phyloP scores from a whole-genome alignment of 2,113 vertebrate genomes.

The Syrrhaptes paradoxus region DNA sequence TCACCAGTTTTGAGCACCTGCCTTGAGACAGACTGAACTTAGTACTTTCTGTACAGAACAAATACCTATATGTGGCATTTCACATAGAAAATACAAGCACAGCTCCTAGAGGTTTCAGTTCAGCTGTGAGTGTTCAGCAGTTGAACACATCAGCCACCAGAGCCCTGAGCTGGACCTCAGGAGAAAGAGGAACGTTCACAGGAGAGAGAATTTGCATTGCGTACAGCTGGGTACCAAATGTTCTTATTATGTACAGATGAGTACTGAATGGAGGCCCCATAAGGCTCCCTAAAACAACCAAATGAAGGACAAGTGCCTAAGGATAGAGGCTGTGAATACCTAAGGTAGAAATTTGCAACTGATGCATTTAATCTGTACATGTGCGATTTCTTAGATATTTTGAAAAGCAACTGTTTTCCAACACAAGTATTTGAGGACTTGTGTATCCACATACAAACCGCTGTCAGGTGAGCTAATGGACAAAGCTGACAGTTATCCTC shows the following conservation, averaged over 20 bases:
- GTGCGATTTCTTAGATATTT: neutral
- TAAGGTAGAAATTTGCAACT: neutral
- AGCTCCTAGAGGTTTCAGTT: neutral
- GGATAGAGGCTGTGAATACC: neutral
- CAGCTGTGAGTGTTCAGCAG: neutral
- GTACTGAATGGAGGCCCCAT: neutral
- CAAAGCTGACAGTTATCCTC: neutral
- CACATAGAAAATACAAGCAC: neutral
- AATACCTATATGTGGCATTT: accelerated
- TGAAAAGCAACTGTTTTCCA: neutral
- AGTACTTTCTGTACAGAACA: neutral
- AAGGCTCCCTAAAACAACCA: neutral
- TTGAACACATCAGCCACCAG: neutral
- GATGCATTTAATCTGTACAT: neutral
- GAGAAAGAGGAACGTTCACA: neutral
- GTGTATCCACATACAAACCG: neutral
- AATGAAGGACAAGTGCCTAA: neutral
- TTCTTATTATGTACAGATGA: neutral
- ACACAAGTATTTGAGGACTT: neutral
- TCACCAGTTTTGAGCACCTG: neutral
- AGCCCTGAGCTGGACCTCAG: neutral
- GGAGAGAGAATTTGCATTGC: neutral
- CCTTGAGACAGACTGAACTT: neutral
- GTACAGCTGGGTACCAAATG: neutral
- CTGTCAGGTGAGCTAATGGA: neutral